Evolutionary conservation across 1,140 invertebrate genomes (phyloP), one percentile per base, ranked within the genome.

Genomic region (Prorops nasuta): DNA sequence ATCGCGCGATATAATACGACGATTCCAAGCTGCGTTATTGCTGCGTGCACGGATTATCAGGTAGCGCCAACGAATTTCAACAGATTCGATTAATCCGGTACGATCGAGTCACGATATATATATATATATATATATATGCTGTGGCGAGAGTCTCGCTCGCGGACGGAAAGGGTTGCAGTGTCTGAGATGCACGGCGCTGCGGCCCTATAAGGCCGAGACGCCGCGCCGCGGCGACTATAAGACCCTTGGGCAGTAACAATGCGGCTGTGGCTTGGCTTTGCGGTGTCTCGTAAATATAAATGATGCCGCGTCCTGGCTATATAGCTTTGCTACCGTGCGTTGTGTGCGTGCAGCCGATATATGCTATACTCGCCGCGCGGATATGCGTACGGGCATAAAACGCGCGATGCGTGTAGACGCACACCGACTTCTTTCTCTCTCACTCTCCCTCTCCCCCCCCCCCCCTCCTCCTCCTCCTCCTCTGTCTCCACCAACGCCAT

Each of bases 241-340:
- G 60, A 57, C 63, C 71, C 62, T 64, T 64, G 63, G 63, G 61
- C 63, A 51, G 64, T 73, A 76, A 76, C 73, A 76, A 76, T 76
- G 68, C 72, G 58, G 58, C 56, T 46, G 52, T 60, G 49, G 49
- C 56, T 60, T 51, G 54, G 49, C 59, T 66, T 49, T 66, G 61
- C 62, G 62, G 61, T 71, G 72, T 74, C 69, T 76, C 71, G 70
- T 76, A 74, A 76, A 74, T 74, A 75, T 75, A 75, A 76, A 75
- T 74, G 70, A 76, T 74, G 66, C 70, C 64, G 65, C 64, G 66
- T 66, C 60, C 64, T 58, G 61, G 66, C 10, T 4, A 74, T 73
- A 69, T 70, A 63, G 64, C 66, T 58, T 28, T 56, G 67, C 72
- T 70, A 73, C 68, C 64, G 69, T 61, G 57, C n/a, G n/a, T n/a